A percentile compares a stretch with the other conserved stretches of the same genome.
These are phyloP conservation scores for Lasioglossum calceatum DNA, from an alignment of 2,888 invertebrate species.

Conservation along the genomic window DNA sequence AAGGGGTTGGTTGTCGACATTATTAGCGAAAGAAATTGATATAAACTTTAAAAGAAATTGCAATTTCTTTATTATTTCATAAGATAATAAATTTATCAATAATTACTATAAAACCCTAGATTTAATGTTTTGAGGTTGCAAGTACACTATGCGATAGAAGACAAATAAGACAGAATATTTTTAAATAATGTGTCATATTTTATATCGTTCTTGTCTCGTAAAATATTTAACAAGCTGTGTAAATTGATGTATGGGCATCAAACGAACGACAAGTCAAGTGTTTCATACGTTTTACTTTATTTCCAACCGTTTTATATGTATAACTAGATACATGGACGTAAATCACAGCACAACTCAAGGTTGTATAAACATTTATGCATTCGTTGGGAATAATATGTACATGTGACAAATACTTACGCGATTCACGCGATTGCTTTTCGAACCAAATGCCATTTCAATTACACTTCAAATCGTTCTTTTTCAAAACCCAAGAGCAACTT, in stretches of 20 bases:
- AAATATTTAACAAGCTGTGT: background rate
- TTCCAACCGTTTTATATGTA: slow-evolving; percentile 52
- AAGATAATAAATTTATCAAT: no score
- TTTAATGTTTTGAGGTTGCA: no score
- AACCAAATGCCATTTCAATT: slow-evolving; percentile 20
- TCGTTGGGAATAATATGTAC: slow-evolving; percentile 47
- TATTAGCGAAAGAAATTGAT: no score
- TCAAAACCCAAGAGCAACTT: background rate
- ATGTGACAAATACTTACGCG: slow-evolving; percentile 32
- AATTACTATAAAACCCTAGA: no score
- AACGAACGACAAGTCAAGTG: background rate
- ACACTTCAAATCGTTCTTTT: slow-evolving; percentile 17
- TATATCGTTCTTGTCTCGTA: background rate
- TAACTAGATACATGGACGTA: slow-evolving; percentile 70
- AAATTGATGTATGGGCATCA: background rate
- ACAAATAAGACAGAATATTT: background rate
- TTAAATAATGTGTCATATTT: background rate
- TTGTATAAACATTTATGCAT: slow-evolving; percentile 64
- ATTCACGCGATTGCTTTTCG: background rate
- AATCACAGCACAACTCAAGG: slow-evolving; percentile 67
- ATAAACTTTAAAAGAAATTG: no score
- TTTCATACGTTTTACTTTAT: slow-evolving; percentile 52
- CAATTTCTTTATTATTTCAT: no score
- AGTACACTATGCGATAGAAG: no score
- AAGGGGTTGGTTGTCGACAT: no score